phyloP scores from a whole-genome alignment of 2,113 vertebrate genomes.

The Microtus oregoni region DNA sequence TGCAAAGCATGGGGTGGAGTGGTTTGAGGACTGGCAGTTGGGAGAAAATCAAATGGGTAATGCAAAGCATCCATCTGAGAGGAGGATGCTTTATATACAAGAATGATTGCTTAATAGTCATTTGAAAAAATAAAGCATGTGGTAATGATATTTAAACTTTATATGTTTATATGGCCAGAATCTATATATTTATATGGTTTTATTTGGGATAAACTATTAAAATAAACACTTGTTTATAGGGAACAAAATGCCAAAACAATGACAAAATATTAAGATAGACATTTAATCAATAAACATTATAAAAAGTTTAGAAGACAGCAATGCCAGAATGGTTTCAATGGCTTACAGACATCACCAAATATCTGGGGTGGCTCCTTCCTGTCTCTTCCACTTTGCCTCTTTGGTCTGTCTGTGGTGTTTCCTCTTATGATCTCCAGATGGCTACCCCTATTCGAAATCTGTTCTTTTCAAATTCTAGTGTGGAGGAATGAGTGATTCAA shows the following conservation, averaged over 20 bases:
- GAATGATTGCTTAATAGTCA: background rate
- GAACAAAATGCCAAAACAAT: background rate
- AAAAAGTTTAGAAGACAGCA: background rate
- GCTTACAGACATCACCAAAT: background rate
- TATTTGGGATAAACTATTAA: constrained; percentile 12
- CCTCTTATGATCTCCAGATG: constrained; percentile 4
- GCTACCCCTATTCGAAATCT: constrained; percentile 25
- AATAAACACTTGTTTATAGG: constrained; percentile 21
- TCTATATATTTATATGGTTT: background rate
- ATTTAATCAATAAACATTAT: constrained; percentile 38
- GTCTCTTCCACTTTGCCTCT: constrained; percentile 21
- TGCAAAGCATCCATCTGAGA: background rate
- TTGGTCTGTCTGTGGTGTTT: background rate
- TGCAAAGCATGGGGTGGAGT: background rate
- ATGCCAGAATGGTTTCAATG: constrained; percentile 23
- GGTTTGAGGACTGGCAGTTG: background rate
- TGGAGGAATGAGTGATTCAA: background rate
- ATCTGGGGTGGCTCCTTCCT: background rate
- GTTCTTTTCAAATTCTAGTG: constrained; percentile 19
- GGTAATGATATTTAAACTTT: background rate
- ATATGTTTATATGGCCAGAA: constrained; percentile 3
- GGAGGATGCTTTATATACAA: constrained; percentile 21
- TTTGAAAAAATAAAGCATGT: constrained; percentile 22
- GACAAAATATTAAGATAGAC: constrained; percentile 28
- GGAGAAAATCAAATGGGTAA: background rate